Evolutionary conservation across 1,140 invertebrate genomes (phyloP), one percentile per base, ranked within the genome.

Genomic region (Frieseomelitta varia): DNA sequence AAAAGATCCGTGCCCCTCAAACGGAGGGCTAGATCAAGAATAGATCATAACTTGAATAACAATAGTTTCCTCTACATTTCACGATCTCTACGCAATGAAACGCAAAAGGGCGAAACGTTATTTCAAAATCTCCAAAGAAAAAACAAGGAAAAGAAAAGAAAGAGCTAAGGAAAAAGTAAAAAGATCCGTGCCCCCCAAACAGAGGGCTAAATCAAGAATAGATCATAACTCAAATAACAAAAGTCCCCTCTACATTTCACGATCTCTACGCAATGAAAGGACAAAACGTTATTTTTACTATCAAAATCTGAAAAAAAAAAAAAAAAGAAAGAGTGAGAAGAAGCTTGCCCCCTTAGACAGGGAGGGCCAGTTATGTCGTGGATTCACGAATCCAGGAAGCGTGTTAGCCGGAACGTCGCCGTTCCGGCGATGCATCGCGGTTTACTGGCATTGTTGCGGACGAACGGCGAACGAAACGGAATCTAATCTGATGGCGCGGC

Each of bases 401-500:
- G 67, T 51, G 81, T 85, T 73, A 69, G 30, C 69, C 34, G 71
- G 76, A 68, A 75, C 79, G 79, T 85, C 86, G 77, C 73, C 76
- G 72, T 85, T 39, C 75, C 79, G 58, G 53, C 81, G 75, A 77
- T 88, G 86, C 87, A 88, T 85, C 83, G 84, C 81, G 84, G 81
- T 77, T 73, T 67, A 73, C 17, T 53, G 68, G 85, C 88, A 88
- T 89, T 88, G 88, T 89, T 89, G 78, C 67, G 71, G 58, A 67
- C 53, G 34, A 87, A 79, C 75, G 61, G n/a, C 75, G 87, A 85
- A 86, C 72, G 78, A 89, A 89, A 88, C 86, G 87, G 92, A 92
- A 94, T 93, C 93, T 94, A 94, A 93, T 93, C 93, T 94, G 93
- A 94, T 94, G 92, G 87, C 92, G 85, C 93, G 88, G 79, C 80